Conservation (phyloP, 2,888 invertebrate genomes). For the Brenthis daphne region DNA sequence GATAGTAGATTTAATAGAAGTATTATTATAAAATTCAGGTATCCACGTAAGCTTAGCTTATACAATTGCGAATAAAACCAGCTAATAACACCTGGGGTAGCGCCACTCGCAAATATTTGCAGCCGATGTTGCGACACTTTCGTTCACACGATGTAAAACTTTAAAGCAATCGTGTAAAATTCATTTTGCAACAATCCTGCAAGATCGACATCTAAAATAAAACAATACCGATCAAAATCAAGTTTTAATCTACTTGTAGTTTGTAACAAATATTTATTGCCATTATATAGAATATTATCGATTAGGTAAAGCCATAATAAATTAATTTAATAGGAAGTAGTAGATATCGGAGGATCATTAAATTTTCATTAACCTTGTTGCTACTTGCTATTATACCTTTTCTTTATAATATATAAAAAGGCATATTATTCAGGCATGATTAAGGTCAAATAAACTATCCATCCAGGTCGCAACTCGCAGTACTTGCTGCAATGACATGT, state of each 20-base stretch:
- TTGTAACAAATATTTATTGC: slow-evolving; percentile 6
- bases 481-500: slow-evolving; percentile 14
- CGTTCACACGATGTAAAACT: slow-evolving; percentile 16
- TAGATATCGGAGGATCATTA: slow-evolving; percentile 1
- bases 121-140: slow-evolving; percentile 8
- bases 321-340: not conserved
- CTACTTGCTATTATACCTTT: slow-evolving; percentile 6
- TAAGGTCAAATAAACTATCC: slow-evolving; percentile 8
- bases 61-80: slow-evolving; percentile 1
- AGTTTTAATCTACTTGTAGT: slow-evolving; percentile 25
- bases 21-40: not conserved
- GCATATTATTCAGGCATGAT: slow-evolving; percentile 2
- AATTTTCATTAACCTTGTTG: slow-evolving; percentile 6
- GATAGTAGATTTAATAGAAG: not conserved
- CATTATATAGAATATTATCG: not conserved
- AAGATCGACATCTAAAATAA: slow-evolving; percentile 24
- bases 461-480: slow-evolving; percentile 13
- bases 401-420: slow-evolving; percentile 13
- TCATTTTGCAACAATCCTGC: slow-evolving; percentile 12
- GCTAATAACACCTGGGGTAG: slow-evolving; percentile 9
- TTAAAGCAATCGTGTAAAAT: slow-evolving; percentile 19
- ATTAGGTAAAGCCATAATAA: not conserved
- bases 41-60: not conserved
- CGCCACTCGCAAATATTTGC: slow-evolving; percentile 11
- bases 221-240: slow-evolving; percentile 33